A percentile compares a stretch with the other conserved stretches of the same genome.
phyloP scores from a whole-genome alignment of 2,888 invertebrate species.

The Harmothoe impar region DNA sequence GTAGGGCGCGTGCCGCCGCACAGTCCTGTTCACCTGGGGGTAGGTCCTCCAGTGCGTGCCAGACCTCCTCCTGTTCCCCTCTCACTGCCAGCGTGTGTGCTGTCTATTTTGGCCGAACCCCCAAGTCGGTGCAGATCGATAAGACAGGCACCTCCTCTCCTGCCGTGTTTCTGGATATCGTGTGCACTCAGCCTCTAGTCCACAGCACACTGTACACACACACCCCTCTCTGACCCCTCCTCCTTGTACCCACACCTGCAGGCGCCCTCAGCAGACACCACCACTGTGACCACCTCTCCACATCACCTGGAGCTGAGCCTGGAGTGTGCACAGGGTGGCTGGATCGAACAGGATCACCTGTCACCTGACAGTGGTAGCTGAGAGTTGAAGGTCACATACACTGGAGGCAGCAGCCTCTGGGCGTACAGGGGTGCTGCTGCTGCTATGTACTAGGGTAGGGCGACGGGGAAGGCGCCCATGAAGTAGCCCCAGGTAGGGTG shows the following conservation, averaged over 20 bases:
- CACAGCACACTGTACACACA: background rate
- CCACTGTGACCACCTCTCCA: background rate
- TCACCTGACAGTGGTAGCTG: background rate
- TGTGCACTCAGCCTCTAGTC: background rate
- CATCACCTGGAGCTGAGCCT: background rate
- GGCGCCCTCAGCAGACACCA: background rate
- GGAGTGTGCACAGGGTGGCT: background rate
- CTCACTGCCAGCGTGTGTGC: background rate
- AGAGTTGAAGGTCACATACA: background rate
- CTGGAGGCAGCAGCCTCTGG: background rate
- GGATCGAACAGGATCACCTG: slow-evolving; percentile 15
- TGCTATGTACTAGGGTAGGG: too few species aligned
- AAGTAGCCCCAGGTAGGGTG: background rate
- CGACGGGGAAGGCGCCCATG: background rate
- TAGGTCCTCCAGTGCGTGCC: slow-evolving; percentile 9
- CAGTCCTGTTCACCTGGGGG: slow-evolving; percentile 11
- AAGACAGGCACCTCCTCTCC: background rate
- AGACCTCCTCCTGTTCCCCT: background rate
- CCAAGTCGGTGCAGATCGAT: slow-evolving; percentile 26
- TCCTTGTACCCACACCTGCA: background rate
- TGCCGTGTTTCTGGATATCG: background rate
- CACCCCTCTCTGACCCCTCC: background rate
- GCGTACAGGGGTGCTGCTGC: background rate
- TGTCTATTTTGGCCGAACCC: slow-evolving; percentile 24
- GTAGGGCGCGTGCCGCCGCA: background rate